phyloP scores from a whole-genome alignment of 2,113 vertebrate genomes.

The Ibidorhyncha struthersii region DNA sequence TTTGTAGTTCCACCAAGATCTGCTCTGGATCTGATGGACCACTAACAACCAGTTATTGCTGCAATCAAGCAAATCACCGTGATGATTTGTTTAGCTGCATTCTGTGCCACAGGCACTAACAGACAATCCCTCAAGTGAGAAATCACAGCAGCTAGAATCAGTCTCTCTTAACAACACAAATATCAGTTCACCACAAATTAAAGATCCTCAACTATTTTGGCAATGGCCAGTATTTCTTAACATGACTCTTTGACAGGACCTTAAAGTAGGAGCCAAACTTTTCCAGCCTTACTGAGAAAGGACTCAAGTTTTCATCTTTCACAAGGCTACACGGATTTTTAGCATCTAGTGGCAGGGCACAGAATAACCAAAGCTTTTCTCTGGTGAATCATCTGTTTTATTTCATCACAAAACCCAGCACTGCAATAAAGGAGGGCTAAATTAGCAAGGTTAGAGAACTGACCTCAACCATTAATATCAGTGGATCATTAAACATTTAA shows the following conservation, averaged over 20 bases:
- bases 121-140: background rate
- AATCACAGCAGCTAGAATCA: background rate
- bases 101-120: background rate
- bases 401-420: background rate
- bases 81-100: background rate
- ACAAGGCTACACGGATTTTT: background rate
- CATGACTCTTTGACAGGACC: background rate
- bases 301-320: background rate
- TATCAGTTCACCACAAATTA: background rate
- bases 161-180: background rate
- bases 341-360: background rate
- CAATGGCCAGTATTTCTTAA: background rate
- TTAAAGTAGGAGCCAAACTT: background rate
- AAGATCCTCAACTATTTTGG: background rate
- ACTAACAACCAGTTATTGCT: background rate
- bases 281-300: background rate
- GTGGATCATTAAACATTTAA: background rate
- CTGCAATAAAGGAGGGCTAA: background rate
- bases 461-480: conserved; percentile 8
- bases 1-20: background rate
- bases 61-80: background rate
- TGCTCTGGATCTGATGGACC: background rate
- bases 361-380: background rate
- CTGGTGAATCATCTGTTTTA: background rate
- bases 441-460: background rate